Percentiles rank a stretch among this genome's conserved stretches.
phyloP scores from a whole-genome alignment of 1,140 invertebrate genomes.

The Chymomyza costata region DNA sequence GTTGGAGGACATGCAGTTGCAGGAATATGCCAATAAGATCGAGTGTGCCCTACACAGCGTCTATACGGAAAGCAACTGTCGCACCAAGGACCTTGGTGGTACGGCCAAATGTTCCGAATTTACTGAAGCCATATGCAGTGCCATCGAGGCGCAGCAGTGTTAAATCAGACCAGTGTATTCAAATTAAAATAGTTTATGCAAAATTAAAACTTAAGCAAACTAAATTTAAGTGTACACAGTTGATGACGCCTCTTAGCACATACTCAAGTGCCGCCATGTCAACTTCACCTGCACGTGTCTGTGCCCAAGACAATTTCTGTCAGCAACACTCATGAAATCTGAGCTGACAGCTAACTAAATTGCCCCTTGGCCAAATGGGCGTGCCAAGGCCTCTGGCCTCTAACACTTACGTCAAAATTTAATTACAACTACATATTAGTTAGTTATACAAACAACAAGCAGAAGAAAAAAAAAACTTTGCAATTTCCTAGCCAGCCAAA shows the following conservation, averaged over 20 bases:
- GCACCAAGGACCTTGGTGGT: slow-evolving; percentile 44
- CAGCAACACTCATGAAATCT: slow-evolving; percentile 5
- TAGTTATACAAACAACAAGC: slow-evolving; percentile 58
- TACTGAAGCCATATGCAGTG: slow-evolving; percentile 31
- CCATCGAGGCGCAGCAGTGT: neutral
- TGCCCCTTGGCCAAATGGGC: too few species aligned
- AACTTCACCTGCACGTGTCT: neutral
- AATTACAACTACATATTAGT: slow-evolving; percentile 70
- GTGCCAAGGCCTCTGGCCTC: too few species aligned
- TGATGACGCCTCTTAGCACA: neutral
- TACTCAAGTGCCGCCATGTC: neutral
- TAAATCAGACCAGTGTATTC: neutral
- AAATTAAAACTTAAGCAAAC: neutral
- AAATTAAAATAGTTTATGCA: too few species aligned
- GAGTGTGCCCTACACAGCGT: slow-evolving; percentile 24
- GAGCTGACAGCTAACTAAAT: neutral
- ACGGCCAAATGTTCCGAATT: slow-evolving; percentile 42
- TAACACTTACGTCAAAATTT: slow-evolving; percentile 61
- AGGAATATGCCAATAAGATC: slow-evolving; percentile 15
- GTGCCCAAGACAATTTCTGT: neutral
- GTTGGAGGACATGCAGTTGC: slow-evolving; percentile 23
- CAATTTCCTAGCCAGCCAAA: slow-evolving; percentile 52
- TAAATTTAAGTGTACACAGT: neutral
- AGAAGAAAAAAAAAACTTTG: slow-evolving; percentile 22
- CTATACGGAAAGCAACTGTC: slow-evolving; percentile 37